Conservation (phyloP, 2,888 invertebrate species). For the Agriopis aurantiaria region DNA sequence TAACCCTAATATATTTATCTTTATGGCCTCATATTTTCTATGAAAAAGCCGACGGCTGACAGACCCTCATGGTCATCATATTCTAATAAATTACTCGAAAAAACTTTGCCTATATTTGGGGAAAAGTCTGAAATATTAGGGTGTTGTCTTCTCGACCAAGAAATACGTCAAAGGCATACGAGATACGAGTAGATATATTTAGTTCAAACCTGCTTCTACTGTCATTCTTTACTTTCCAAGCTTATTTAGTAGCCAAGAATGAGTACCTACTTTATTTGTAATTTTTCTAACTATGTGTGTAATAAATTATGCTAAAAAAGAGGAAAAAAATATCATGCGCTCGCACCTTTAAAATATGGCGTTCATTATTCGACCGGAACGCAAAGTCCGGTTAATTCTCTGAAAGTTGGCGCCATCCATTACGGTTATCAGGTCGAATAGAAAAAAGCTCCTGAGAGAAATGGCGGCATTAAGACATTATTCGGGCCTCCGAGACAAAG, state of each 20-base stretch:
- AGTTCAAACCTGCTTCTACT: background rate
- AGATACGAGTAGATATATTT: too few relatives aligned
- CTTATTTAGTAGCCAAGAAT: background rate
- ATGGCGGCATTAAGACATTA: slow-evolving; percentile 66
- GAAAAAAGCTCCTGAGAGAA: slow-evolving; percentile 61
- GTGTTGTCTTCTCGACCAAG: background rate
- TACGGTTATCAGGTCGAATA: slow-evolving; percentile 68
- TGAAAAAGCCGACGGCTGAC: slow-evolving; percentile 12
- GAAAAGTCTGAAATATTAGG: slow-evolving; percentile 18
- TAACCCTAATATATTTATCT: slow-evolving; percentile 21
- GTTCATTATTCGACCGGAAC: slow-evolving; percentile 55
- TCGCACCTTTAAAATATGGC: slow-evolving; percentile 54
- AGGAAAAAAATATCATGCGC: slow-evolving; percentile 43
- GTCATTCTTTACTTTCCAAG: background rate
- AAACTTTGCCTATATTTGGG: slow-evolving; percentile 15
- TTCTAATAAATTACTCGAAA: slow-evolving; percentile 19
- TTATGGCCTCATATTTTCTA: slow-evolving; percentile 8
- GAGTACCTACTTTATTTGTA: too few relatives aligned
- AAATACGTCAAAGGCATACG: slow-evolving; percentile 14
- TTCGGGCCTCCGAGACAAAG: slow-evolving; percentile 61
- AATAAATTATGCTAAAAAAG: too few relatives aligned
- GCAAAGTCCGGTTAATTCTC: slow-evolving; percentile 61
- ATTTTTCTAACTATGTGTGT: too few relatives aligned
- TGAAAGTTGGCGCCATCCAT: slow-evolving; percentile 63
- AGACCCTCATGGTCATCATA: slow-evolving; percentile 10